These are phyloP conservation scores for Grus americana DNA, from an alignment of 2,113 vertebrate genomes.

Conservation along the genomic window DNA sequence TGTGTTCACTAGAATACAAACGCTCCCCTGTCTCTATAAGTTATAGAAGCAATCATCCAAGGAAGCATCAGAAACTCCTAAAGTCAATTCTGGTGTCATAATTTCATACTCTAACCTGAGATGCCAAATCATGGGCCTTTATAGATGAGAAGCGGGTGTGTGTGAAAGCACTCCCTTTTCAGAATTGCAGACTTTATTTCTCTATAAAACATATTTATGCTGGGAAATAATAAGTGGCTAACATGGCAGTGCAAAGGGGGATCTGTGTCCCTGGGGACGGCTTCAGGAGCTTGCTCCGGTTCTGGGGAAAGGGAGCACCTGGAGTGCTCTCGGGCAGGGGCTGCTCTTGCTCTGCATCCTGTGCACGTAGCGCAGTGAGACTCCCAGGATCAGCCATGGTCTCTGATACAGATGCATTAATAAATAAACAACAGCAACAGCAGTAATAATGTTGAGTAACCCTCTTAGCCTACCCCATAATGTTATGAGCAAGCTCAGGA, in stretches of 20 bases:
- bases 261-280: neutral
- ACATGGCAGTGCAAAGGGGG: constrained; percentile 29
- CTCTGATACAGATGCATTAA: constrained; percentile 51
- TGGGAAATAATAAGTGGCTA: constrained; percentile 71
- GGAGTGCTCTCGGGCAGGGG: neutral
- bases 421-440: constrained; percentile 66
- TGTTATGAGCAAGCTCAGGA: constrained; percentile 53
- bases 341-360: constrained; percentile 21
- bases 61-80: constrained; percentile 78
- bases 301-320: neutral
- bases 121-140: constrained; percentile 77
- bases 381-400: constrained; percentile 4
- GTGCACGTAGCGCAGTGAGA: neutral
- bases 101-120: constrained; percentile 78
- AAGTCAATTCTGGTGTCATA: constrained; percentile 82
- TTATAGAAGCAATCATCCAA: constrained; percentile 83
- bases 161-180: constrained; percentile 71
- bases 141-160: constrained; percentile 71
- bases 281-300: neutral
- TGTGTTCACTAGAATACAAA: constrained; percentile 78
- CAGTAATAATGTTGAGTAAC: constrained; percentile 62
- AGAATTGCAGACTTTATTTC: constrained; percentile 77
- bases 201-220: constrained; percentile 79
- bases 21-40: constrained; percentile 76
- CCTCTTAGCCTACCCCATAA: constrained; percentile 55